Evolutionary conservation across 2,797 vertebrate genomes (phyloP), one percentile per base, ranked within the genome.

Genomic region (Octomys mimax): DNA sequence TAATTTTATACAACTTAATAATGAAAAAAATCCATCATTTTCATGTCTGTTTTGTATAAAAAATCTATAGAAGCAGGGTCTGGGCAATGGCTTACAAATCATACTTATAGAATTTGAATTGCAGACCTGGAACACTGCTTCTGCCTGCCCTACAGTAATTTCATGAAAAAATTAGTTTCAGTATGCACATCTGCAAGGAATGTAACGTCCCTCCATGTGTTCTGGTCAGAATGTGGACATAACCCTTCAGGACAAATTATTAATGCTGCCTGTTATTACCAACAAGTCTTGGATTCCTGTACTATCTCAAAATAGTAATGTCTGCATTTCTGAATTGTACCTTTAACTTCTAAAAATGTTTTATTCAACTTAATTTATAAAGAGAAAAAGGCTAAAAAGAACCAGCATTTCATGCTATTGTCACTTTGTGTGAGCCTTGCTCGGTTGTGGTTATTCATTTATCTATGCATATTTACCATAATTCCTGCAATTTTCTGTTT

Each of bases 141-240:
- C 6, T 16, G 36, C n/a, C 7, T 6, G 1, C 36, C 3, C n/a
- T 2, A 71, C n/a, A 71, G 3, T 36, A 39, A 10, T 22, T 66
- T 10, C 31, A 9, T 33, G 28, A n/a, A 62, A 75, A 0, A 13
- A 57, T 68, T 75, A 85, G 0, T 0, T 0, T 57, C 10, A 19
- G 0, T 46, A 68, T 80, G 0, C 7, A 31, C 13, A 62, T 1
- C 2, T 66, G 1, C 2, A 33, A 0, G 39, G 49, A 10, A 21
- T 24, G 9, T 42, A 24, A 66, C 5, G 42, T 31, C 26, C 33
- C 39, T 54, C 3, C 5, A 21, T 5, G 0, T 22, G 2, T 13
- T 70, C 6, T 82, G 3, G 71, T 49, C 11, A 54, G 52, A 54
- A 54, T 2, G 52, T 54, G 52, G 52, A 16, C 14, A 14, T 52